A percentile compares a stretch with the other conserved stretches of the same genome.
These are phyloP conservation scores for Prorops nasuta DNA, from an alignment of 1,140 invertebrate genomes.

Conservation along the genomic window DNA sequence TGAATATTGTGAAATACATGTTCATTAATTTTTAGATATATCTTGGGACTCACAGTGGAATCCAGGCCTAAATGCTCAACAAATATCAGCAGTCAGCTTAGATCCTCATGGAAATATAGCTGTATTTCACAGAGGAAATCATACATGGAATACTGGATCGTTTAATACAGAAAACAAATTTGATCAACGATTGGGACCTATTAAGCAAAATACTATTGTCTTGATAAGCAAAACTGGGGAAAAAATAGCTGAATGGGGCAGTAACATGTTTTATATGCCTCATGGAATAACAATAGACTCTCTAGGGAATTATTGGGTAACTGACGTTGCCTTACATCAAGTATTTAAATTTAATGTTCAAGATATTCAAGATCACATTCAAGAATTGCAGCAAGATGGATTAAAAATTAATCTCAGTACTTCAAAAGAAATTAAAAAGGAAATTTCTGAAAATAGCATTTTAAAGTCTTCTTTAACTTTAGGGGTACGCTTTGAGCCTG, in stretches of 20 bases:
- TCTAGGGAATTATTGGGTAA: constrained; percentile 83
- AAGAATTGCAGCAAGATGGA: constrained; percentile 32
- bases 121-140: constrained; percentile 79
- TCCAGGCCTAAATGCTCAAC: constrained; percentile 62
- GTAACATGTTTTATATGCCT: constrained; percentile 87
- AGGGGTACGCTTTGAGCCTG: constrained; percentile 67
- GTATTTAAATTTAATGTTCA: constrained; percentile 73
- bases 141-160: constrained; percentile 69
- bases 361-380: constrained; percentile 33
- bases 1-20: background rate
- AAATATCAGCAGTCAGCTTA: constrained; percentile 78
- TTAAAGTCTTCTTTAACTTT: constrained; percentile 43
- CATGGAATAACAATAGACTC: constrained; percentile 88
- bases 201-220: constrained; percentile 71
- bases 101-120: constrained; percentile 73
- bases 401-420: background rate
- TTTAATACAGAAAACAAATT: constrained; percentile 67
- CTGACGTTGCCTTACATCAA: constrained; percentile 92
- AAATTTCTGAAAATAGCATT: constrained; percentile 31
- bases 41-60: constrained; percentile 58
- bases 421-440: background rate
- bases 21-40: constrained; percentile 39
- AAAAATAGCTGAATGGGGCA: constrained; percentile 75
- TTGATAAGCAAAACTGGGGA: constrained; percentile 70
- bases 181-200: constrained; percentile 65